Evolutionary conservation across 2,888 invertebrate genomes (phyloP).

Genomic region (Brenthis daphne): DNA sequence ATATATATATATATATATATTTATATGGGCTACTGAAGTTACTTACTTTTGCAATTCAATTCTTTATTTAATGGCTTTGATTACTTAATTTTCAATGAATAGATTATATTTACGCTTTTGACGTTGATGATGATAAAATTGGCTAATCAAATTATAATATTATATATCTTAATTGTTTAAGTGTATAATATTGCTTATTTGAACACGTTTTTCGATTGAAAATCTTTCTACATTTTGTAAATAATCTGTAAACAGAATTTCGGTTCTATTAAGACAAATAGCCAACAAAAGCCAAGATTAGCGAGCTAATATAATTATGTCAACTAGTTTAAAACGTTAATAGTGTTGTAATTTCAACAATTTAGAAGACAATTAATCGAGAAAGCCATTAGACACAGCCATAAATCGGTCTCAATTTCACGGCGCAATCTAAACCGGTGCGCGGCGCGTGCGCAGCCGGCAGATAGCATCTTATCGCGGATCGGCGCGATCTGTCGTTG

Average conservation of each 20-base stretch:
- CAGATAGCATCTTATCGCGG: slow-evolving; percentile 66
- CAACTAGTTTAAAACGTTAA: slow-evolving; percentile 33
- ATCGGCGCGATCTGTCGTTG: slow-evolving; percentile 68
- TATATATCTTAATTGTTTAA: too few relatives aligned
- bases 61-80: too few relatives aligned
- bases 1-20: too few relatives aligned
- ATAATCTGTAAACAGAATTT: not conserved
- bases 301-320: slow-evolving; percentile 24
- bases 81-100: too few relatives aligned
- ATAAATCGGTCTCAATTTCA: slow-evolving; percentile 67
- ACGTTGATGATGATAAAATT: too few relatives aligned
- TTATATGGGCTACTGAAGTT: too few relatives aligned
- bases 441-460: slow-evolving; percentile 63
- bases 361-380: slow-evolving; percentile 56
- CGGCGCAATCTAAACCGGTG: slow-evolving; percentile 57
- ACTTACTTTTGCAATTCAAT: too few relatives aligned
- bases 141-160: too few relatives aligned
- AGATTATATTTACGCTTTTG: too few relatives aligned
- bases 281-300: not conserved
- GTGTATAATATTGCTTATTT: too few relatives aligned
- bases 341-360: slow-evolving; percentile 44
- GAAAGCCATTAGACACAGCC: slow-evolving; percentile 52
- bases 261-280: not conserved
- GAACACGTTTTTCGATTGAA: too few relatives aligned
- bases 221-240: too few relatives aligned